Percentiles rank a stretch among this genome's conserved stretches.
phyloP scores from a whole-genome alignment of 2,113 vertebrate genomes.

The Paralichthys olivaceus region DNA sequence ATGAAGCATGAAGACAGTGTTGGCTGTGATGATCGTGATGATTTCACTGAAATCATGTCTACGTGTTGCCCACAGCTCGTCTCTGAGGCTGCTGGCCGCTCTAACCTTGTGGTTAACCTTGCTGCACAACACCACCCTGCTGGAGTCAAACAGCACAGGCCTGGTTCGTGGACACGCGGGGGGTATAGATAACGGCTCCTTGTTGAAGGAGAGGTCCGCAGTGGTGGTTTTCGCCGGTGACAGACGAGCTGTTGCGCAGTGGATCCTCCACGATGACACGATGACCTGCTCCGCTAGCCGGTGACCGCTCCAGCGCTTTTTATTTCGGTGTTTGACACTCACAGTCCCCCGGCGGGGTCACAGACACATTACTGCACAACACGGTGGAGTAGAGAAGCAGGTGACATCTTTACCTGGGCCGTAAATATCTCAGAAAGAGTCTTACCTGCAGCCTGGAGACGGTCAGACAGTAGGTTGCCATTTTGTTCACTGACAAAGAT shows the following conservation, averaged over 20 bases:
- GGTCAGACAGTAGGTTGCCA: constrained; percentile 94
- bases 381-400: accelerated
- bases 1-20: neutral
- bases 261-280: constrained; percentile 57
- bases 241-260: neutral
- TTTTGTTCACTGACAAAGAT: constrained; percentile 99
- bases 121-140: constrained; percentile 47
- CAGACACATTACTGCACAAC: accelerated
- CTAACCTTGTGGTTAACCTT: constrained; percentile 96
- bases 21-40: neutral
- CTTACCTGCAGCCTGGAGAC: constrained; percentile 90
- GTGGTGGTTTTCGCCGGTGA: neutral
- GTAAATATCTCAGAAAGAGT: neutral
- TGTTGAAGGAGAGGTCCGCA: neutral
- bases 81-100: neutral
- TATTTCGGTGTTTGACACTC: too few species aligned
- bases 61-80: neutral
- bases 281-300: constrained; percentile 78
- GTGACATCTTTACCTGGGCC: neutral
- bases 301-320: neutral
- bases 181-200: accelerated
- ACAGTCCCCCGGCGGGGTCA: accelerated
- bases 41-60: neutral
- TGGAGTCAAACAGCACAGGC: accelerated
- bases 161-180: accelerated